Evolutionary conservation across 2,113 vertebrate genomes (phyloP).

Genomic region (Talpa occidentalis): DNA sequence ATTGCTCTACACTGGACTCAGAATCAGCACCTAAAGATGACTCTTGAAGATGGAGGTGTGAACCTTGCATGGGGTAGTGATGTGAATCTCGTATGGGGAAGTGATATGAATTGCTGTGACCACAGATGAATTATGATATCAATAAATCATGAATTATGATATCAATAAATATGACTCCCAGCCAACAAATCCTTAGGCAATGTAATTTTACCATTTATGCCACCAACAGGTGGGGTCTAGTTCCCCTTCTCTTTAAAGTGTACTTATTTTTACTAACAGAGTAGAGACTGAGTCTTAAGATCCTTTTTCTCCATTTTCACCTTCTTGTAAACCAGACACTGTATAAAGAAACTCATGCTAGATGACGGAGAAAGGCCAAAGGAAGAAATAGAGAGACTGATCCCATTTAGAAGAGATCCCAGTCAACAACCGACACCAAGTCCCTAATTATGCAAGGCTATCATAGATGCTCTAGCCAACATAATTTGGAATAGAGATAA

Average conservation of each 20-base stretch:
- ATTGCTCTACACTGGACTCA: too few relatives aligned
- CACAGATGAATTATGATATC: not conserved
- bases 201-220: not conserved
- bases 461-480: not conserved
- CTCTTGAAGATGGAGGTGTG: not conserved
- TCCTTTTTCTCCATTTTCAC: not conserved
- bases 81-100: not conserved
- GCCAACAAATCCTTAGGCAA: not conserved
- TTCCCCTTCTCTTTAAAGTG: not conserved
- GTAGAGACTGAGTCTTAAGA: not conserved
- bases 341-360: not conserved
- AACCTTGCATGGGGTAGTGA: not conserved
- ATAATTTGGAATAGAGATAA: not conserved
- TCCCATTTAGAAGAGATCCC: not conserved
- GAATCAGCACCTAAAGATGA: not conserved
- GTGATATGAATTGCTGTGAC: not conserved
- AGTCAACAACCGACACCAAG: not conserved
- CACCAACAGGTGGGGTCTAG: not conserved
- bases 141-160: too few relatives aligned
- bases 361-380: not conserved
- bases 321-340: not conserved
- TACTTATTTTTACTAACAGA: not conserved
- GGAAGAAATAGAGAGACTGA: not conserved
- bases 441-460: not conserved
- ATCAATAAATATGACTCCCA: not conserved